Conservation (phyloP, 2,797 vertebrate genomes). For the Orientallactaga sibirica region DNA sequence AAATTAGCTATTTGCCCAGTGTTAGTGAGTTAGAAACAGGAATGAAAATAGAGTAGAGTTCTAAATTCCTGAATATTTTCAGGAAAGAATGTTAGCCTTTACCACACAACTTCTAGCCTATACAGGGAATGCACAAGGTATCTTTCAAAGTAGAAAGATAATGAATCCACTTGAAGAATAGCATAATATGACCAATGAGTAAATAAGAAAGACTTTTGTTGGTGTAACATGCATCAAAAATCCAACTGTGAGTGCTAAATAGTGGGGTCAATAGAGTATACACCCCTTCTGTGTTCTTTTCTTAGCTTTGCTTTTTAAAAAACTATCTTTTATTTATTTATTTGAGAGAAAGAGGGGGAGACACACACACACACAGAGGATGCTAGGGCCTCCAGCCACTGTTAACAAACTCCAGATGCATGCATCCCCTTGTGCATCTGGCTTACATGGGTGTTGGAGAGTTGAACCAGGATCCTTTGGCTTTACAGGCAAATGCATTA, state of each 20-base stretch:
- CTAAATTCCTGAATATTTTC: background rate
- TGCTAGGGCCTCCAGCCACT: too few relatives aligned
- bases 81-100: background rate
- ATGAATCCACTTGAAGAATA: background rate
- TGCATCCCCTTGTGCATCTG: too few relatives aligned
- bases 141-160: background rate
- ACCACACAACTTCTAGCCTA: slow-evolving; percentile 1
- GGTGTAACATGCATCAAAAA: background rate
- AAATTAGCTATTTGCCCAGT: slow-evolving; percentile 1
- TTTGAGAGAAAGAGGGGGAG: too few relatives aligned
- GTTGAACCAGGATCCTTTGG: too few relatives aligned
- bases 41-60: background rate
- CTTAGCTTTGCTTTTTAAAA: background rate
- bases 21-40: background rate
- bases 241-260: background rate
- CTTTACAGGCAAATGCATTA: too few relatives aligned
- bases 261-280: background rate
- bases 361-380: too few relatives aligned
- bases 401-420: too few relatives aligned
- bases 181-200: background rate
- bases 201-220: background rate
- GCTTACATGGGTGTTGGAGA: too few relatives aligned
- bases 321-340: too few relatives aligned
- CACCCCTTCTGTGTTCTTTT: background rate
- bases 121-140: background rate